A percentile compares a stretch with the other conserved stretches of the same genome.
Conservation (phyloP, 1,140 invertebrate genomes). For the Pseudoatta argentina region DNA sequence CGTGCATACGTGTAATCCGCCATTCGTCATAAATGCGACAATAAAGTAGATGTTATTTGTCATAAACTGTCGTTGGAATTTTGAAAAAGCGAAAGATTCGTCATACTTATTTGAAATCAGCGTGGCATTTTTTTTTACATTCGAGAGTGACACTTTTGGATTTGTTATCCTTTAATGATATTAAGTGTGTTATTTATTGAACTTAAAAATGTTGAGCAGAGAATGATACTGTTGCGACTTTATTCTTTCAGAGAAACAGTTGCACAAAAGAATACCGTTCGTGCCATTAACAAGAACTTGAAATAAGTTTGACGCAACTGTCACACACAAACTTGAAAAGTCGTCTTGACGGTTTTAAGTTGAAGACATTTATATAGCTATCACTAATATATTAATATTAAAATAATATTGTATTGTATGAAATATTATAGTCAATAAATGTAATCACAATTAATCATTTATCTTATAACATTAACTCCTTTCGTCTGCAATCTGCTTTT, state of each 20-base stretch:
- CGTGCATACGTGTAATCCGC: conserved; percentile 42
- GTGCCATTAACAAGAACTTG: conserved; percentile 11
- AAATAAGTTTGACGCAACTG: conserved; percentile 30
- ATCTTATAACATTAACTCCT: neutral
- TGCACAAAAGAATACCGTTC: conserved; percentile 19
- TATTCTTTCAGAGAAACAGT: conserved; percentile 48
- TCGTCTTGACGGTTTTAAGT: neutral
- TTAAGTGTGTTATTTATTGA: conserved; percentile 14
- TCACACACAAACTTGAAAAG: conserved; percentile 2
- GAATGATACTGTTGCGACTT: conserved; percentile 18
- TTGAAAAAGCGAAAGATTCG: neutral
- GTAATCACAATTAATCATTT: neutral
- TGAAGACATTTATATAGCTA: neutral
- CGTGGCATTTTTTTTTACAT: neutral
- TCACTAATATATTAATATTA: neutral
- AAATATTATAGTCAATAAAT: conserved; percentile 49
- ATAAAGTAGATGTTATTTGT: conserved; percentile 59
- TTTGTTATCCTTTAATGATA: neutral
- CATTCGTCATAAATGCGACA: conserved; percentile 44
- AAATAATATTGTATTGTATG: neutral
- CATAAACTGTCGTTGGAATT: conserved; percentile 24
- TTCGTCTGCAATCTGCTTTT: too few species aligned
- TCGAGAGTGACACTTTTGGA: neutral
- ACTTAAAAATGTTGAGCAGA: neutral
- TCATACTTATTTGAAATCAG: neutral